Percentiles rank a stretch among this genome's conserved stretches.
Conservation (phyloP, 2,797 vertebrate species). For the Sebastes flavidus region DNA sequence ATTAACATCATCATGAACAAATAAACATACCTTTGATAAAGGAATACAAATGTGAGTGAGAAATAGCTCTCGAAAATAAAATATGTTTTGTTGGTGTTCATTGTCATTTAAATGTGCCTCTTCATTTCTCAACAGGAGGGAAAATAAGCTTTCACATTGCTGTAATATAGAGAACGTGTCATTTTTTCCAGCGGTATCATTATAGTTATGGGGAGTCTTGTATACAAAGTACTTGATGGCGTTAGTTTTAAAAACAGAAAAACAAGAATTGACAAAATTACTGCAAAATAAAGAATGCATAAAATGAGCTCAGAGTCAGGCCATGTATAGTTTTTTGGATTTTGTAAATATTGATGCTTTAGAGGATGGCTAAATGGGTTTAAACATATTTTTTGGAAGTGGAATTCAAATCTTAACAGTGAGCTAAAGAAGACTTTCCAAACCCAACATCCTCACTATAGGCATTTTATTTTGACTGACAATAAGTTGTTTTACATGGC, state of each 20-base stretch:
- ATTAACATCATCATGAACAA: not conserved
- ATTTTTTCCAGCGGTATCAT: not conserved
- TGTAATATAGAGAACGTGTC: not conserved
- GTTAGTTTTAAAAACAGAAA: conserved; percentile 29
- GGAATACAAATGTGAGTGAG: not conserved
- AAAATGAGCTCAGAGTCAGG: conserved; percentile 39
- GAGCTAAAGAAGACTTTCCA: not conserved
- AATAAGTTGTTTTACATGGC: conserved; percentile 45
- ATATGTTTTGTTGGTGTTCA: not conserved
- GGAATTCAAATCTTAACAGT: no score
- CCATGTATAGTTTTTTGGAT: conserved; percentile 47
- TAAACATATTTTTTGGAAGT: not conserved
- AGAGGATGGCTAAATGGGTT: not conserved
- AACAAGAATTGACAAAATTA: conserved; percentile 22
- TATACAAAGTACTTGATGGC: not conserved
- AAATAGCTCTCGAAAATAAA: not conserved
- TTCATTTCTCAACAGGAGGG: not conserved
- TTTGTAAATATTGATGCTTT: not conserved
- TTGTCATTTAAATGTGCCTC: not conserved
- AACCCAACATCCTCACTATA: not conserved
- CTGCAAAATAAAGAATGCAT: conserved; percentile 22
- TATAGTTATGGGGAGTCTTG: not conserved
- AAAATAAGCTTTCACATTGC: not conserved
- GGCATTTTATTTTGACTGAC: not conserved
- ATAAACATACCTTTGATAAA: not conserved